Percentiles rank a stretch among this genome's conserved stretches.
phyloP scores from a whole-genome alignment of 2,113 vertebrate species.

The Misgurnus mizolepis region DNA sequence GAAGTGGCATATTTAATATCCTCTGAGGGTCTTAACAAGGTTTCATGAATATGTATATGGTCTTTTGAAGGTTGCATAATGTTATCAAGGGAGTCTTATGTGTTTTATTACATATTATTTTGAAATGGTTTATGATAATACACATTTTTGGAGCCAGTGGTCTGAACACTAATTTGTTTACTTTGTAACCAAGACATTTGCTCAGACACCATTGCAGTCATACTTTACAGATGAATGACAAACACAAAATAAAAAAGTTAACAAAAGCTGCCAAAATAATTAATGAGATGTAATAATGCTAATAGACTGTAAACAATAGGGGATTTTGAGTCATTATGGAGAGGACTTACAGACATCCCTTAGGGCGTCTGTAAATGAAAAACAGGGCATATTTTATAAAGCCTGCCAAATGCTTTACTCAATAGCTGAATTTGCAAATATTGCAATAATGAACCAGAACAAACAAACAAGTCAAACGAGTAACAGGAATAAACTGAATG shows the following conservation, averaged over 20 bases:
- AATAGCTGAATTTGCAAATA: not conserved
- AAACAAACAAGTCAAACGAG: not conserved
- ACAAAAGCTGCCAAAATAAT: not conserved
- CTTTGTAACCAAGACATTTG: not conserved
- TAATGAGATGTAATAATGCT: not conserved
- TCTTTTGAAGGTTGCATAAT: not conserved
- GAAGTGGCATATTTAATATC: not conserved
- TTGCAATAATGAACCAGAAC: not conserved
- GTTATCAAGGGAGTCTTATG: not conserved
- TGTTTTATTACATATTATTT: not conserved
- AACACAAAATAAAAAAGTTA: constrained; percentile 4
- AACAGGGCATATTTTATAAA: constrained; percentile 16
- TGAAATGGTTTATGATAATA: constrained; percentile 2
- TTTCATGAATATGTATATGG: constrained; percentile 16
- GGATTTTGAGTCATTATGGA: not conserved
- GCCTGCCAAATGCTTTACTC: constrained; percentile 8
- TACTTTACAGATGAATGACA: not conserved
- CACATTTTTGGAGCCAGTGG: not conserved
- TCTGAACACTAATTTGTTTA: not conserved
- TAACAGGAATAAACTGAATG: not conserved
- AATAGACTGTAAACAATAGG: not conserved
- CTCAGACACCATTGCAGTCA: not conserved
- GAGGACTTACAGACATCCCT: not conserved
- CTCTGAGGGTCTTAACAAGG: not conserved
- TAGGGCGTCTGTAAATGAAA: not conserved